phyloP scores from a whole-genome alignment of 2,888 invertebrate species.

The Drosophila seclusa region DNA sequence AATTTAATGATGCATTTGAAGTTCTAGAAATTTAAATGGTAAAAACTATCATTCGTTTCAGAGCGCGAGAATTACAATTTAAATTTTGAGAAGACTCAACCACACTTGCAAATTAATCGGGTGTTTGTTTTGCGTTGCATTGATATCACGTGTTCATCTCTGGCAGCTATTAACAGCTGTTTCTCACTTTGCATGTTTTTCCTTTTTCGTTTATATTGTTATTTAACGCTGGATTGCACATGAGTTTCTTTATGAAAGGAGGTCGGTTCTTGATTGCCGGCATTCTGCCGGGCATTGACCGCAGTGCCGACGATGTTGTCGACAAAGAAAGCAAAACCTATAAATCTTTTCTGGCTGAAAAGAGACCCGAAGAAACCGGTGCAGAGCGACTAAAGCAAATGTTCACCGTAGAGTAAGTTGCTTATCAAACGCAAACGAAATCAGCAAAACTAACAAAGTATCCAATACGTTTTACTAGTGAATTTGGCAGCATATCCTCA shows the following conservation, averaged over 20 bases:
- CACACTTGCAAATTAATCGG: neutral
- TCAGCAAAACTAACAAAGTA: neutral
- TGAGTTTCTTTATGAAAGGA: conserved; percentile 66
- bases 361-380: conserved; percentile 80
- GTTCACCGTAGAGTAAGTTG: conserved; percentile 82
- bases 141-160: conserved; percentile 17
- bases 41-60: neutral
- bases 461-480: conserved; percentile 84
- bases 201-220: conserved; percentile 38
- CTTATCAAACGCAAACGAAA: neutral
- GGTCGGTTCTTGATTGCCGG: conserved; percentile 72
- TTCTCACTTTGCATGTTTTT: conserved; percentile 26
- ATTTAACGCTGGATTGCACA: conserved; percentile 57
- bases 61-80: neutral
- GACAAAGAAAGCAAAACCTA: conserved; percentile 81
- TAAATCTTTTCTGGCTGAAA: conserved; percentile 71
- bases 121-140: neutral
- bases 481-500: conserved; percentile 87
- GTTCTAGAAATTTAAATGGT: neutral
- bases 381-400: conserved; percentile 82
- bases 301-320: conserved; percentile 59
- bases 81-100: neutral
- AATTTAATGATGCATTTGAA: neutral
- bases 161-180: conserved; percentile 54
- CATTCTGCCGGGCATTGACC: conserved; percentile 67